Percentiles rank a stretch among this genome's conserved stretches.
These are phyloP conservation scores for Tragopan temminckii DNA, from an alignment of 2,797 vertebrate species.

Conservation along the genomic window DNA sequence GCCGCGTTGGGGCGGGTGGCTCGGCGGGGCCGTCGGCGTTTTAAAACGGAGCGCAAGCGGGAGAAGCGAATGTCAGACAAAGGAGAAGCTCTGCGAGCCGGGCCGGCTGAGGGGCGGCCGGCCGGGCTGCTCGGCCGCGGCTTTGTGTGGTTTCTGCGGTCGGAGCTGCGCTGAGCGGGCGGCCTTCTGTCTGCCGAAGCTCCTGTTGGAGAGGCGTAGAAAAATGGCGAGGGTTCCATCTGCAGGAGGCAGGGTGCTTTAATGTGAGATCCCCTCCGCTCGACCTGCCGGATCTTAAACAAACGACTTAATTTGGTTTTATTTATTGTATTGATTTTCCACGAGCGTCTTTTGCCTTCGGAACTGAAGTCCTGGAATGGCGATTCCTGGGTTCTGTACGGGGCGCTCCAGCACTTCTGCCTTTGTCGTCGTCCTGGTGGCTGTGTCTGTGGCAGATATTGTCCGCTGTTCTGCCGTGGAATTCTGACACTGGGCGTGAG, in stretches of 20 bases:
- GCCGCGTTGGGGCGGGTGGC: background rate
- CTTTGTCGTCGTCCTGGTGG: background rate
- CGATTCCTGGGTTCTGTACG: background rate
- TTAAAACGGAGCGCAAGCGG: background rate
- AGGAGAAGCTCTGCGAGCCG: background rate
- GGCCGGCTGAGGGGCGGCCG: background rate
- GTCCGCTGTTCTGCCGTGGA: background rate
- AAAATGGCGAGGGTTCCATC: background rate
- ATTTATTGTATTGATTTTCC: too few species aligned
- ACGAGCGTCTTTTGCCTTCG: background rate
- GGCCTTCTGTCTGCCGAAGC: background rate
- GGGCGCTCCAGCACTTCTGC: background rate
- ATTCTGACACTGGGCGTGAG: background rate
- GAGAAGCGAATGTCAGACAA: background rate
- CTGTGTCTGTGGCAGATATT: rapidly evolving
- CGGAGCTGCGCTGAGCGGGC: rapidly evolving
- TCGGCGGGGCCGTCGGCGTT: background rate
- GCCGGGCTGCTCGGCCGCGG: background rate
- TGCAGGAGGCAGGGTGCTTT: background rate
- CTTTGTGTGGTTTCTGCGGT: background rate
- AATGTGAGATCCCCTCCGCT: background rate
- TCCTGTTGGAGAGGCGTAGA: background rate
- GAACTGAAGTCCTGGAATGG: background rate
- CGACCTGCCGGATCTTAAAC: background rate
- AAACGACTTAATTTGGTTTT: too few species aligned